Percentiles rank a stretch among this genome's conserved stretches.
These are phyloP conservation scores for Mohoua ochrocephala DNA, from an alignment of 2,113 vertebrate species.

Conservation along the genomic window DNA sequence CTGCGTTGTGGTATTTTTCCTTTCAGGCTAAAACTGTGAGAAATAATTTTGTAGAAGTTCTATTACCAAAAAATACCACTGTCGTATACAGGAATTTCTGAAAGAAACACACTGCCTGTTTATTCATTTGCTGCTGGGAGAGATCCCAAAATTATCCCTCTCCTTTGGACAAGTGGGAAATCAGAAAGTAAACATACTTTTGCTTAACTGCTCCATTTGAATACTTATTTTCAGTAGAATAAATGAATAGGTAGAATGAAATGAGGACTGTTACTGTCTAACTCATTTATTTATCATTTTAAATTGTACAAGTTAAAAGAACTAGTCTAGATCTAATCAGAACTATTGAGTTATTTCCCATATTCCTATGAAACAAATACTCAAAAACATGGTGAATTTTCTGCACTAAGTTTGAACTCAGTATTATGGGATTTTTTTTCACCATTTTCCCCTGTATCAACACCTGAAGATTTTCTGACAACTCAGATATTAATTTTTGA, in stretches of 20 bases:
- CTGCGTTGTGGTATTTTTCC: neutral
- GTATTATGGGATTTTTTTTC: neutral
- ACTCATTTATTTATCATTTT: neutral
- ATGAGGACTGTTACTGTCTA: neutral
- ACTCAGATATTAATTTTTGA: neutral
- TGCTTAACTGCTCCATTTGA: neutral
- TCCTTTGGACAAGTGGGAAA: neutral
- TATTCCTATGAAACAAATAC: neutral
- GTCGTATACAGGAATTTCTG: neutral
- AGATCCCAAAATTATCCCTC: neutral
- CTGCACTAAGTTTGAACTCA: neutral
- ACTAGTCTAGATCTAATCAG: neutral
- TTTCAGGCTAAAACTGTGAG: neutral
- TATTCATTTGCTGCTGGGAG: neutral
- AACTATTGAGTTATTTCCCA: neutral
- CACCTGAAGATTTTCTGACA: neutral
- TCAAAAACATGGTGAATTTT: neutral
- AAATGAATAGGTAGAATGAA: neutral
- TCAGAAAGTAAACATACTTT: neutral
- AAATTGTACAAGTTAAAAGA: neutral
- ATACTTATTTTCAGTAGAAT: neutral
- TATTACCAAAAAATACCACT: neutral
- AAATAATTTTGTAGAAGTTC: neutral
- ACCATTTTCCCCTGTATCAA: fast-evolving
- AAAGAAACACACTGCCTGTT: neutral